A percentile compares a stretch with the other conserved stretches of the same genome.
Evolutionary conservation across 2,888 invertebrate species (phyloP).

Genomic region (Sinohyriopsis cumingii): DNA sequence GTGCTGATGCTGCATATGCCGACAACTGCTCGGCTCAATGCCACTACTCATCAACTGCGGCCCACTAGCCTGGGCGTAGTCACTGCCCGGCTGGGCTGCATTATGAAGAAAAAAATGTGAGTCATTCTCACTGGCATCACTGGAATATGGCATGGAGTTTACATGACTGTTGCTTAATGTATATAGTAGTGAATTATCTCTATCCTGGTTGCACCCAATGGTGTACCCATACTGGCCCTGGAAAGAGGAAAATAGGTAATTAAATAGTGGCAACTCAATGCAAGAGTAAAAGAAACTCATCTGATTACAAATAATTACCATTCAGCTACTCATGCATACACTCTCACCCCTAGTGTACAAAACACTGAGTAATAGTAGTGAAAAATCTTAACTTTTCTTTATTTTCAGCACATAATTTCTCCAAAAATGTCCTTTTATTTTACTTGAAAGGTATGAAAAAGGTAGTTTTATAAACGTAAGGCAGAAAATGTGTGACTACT

Average conservation of each 20-base stretch:
- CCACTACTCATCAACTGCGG: slow-evolving; percentile 33
- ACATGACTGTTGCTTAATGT: slow-evolving; percentile 21
- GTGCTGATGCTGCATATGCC: slow-evolving; percentile 8
- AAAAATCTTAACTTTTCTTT: too few species aligned
- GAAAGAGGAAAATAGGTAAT: neutral
- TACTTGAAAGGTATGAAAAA: too few species aligned
- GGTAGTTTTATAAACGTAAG: too few species aligned
- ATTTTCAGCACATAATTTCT: too few species aligned
- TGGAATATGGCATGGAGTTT: slow-evolving; percentile 7
- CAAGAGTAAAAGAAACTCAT: too few species aligned
- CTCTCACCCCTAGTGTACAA: too few species aligned
- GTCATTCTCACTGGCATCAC: slow-evolving; percentile 20
- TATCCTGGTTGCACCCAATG: slow-evolving; percentile 43
- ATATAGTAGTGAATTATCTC: slow-evolving; percentile 29
- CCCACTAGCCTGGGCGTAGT: slow-evolving; percentile 12
- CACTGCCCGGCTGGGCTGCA: slow-evolving; percentile 19
- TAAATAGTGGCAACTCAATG: too few species aligned
- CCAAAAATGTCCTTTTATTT: too few species aligned
- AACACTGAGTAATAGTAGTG: too few species aligned
- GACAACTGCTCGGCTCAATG: slow-evolving; percentile 11
- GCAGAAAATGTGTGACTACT: too few species aligned
- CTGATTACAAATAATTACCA: too few species aligned
- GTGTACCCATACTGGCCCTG: slow-evolving; percentile 56
- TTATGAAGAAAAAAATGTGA: slow-evolving; percentile 21
- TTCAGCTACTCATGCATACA: too few species aligned